These are phyloP conservation scores for Scylla paramamosain DNA, from an alignment of 1,140 invertebrate species.

Conservation along the genomic window DNA sequence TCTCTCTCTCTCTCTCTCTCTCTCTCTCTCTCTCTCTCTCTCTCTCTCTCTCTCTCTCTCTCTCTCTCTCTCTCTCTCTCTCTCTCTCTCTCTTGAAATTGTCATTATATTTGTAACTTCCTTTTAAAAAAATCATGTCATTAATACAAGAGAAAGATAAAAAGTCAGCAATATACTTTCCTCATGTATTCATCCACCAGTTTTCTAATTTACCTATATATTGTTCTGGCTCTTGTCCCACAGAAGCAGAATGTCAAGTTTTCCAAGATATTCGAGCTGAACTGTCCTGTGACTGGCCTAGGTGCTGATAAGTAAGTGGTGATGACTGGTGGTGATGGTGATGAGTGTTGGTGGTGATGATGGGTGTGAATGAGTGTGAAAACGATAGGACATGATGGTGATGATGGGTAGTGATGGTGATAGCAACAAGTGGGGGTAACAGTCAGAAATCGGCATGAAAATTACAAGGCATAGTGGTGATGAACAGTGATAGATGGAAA, in stretches of 20 bases:
- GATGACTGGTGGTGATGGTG: background rate
- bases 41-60: slow-evolving; percentile 1
- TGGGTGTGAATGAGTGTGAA: background rate
- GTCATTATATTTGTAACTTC: too few species aligned
- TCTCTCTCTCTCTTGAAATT: background rate
- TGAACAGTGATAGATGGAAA: too few species aligned
- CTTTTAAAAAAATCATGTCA: background rate
- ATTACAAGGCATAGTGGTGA: too few species aligned
- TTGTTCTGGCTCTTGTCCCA: background rate
- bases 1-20: background rate
- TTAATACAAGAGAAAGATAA: too few species aligned
- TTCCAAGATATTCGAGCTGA: slow-evolving; percentile 64
- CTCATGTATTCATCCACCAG: background rate
- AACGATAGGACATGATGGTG: background rate
- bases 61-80: slow-evolving; percentile 7
- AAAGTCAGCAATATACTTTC: background rate
- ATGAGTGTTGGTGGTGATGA: background rate
- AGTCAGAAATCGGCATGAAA: too few species aligned
- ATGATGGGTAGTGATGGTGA: background rate
- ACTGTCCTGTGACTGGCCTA: slow-evolving; percentile 55
- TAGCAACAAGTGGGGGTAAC: background rate
- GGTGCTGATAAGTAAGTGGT: slow-evolving; percentile 48
- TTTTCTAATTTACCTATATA: slow-evolving; percentile 9
- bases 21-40: slow-evolving; percentile 13
- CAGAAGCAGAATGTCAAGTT: slow-evolving; percentile 66